Evolutionary conservation across 2,888 invertebrate species (phyloP).

Genomic region (Temnothorax unifasciatus): DNA sequence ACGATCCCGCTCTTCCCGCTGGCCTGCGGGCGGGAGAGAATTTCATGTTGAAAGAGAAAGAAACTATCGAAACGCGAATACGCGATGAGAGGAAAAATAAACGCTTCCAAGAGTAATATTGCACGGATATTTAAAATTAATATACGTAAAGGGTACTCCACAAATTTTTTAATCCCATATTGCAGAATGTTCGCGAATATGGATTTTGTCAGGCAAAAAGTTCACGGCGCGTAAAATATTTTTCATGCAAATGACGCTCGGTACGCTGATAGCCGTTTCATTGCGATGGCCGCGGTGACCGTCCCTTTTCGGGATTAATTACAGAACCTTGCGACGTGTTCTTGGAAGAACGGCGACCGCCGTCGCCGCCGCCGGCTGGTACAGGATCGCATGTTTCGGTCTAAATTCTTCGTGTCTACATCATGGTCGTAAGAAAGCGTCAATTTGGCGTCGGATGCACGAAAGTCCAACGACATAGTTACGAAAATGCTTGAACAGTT

Average conservation of each 20-base stretch:
- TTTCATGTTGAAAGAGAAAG: constrained; percentile 2
- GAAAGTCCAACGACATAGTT: constrained; percentile 39
- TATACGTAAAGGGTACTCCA: not conserved
- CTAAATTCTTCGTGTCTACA: constrained; percentile 50
- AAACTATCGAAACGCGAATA: not conserved
- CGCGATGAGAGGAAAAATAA: not conserved
- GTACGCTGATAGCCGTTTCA: constrained; percentile 8
- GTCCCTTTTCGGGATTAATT: constrained; percentile 45
- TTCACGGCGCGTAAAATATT: not conserved
- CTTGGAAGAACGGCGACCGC: constrained; percentile 20
- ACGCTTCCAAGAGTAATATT: not conserved
- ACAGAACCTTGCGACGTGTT: constrained; percentile 54
- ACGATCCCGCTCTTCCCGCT: constrained; percentile 36
- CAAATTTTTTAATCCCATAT: constrained; percentile 25
- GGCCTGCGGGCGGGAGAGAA: not conserved
- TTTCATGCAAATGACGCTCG: constrained; percentile 40
- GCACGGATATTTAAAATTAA: constrained; percentile 20
- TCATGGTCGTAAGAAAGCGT: constrained; percentile 43
- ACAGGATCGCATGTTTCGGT: constrained; percentile 31
- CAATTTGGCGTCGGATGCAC: constrained; percentile 52
- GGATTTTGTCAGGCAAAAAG: constrained; percentile 15
- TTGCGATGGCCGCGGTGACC: constrained; percentile 20
- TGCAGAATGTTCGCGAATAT: constrained; percentile 27
- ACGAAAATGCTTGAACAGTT: constrained; percentile 56
- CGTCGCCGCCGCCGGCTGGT: constrained; percentile 4